A percentile compares a stretch with the other conserved stretches of the same genome.
phyloP scores from a whole-genome alignment of 1,140 invertebrate genomes.

The Tachypleus tridentatus region DNA sequence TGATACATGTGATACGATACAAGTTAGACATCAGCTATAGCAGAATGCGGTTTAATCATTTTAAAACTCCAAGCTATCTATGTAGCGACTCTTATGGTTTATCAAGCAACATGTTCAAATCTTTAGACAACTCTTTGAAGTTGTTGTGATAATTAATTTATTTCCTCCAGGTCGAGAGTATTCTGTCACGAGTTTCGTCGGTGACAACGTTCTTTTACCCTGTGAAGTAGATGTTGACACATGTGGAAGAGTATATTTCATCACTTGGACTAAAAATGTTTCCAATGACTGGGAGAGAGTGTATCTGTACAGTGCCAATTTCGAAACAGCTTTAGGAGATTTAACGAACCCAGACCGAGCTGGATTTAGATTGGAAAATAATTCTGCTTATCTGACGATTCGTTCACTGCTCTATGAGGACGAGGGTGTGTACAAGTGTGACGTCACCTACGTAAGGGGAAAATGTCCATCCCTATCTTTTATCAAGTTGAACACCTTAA shows the following conservation, averaged over 20 bases:
- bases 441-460: constrained; percentile 65
- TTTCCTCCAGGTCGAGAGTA: constrained; percentile 15
- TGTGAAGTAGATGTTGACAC: constrained; percentile 22
- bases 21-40: too few relatives aligned
- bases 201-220: constrained; percentile 18
- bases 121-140: too few relatives aligned
- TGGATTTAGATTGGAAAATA: constrained; percentile 15
- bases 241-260: constrained; percentile 28
- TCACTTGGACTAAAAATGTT: constrained; percentile 25
- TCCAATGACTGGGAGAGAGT: constrained; percentile 25
- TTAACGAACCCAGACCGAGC: constrained; percentile 11
- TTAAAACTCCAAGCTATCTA: too few relatives aligned
- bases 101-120: too few relatives aligned
- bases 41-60: too few relatives aligned
- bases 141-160: not conserved
- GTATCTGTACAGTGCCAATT: constrained; percentile 23
- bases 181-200: constrained; percentile 12
- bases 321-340: constrained; percentile 21
- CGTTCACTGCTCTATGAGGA: constrained; percentile 50
- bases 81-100: too few relatives aligned
- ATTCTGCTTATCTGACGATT: constrained; percentile 21
- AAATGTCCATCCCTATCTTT: constrained; percentile 24
- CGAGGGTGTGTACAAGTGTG: constrained; percentile 70
- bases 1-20: too few relatives aligned
- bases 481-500: constrained; percentile 11